A percentile compares a stretch with the other conserved stretches of the same genome.
phyloP scores from a whole-genome alignment of 2,113 vertebrate genomes.

The Oxyura jamaicensis region DNA sequence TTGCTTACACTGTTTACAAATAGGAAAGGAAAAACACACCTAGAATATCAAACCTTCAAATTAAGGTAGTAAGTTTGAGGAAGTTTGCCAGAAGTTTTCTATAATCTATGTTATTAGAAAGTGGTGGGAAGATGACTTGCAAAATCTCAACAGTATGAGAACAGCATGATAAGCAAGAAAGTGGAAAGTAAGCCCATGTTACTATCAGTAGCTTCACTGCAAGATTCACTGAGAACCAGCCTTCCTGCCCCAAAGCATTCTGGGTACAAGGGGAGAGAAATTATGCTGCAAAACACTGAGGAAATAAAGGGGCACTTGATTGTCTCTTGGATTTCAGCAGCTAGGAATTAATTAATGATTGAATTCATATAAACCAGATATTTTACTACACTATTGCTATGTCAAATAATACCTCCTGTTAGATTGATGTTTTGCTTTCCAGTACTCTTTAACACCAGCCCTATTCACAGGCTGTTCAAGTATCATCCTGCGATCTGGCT shows the following conservation, averaged over 20 bases:
- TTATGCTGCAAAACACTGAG: background rate
- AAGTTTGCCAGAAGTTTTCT: background rate
- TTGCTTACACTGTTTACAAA: background rate
- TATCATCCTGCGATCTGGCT: background rate
- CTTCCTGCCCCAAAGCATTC: background rate
- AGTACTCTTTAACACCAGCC: background rate
- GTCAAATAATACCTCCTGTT: background rate
- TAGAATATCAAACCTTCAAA: background rate
- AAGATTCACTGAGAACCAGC: background rate
- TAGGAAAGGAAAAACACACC: background rate
- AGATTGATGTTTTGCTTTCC: background rate
- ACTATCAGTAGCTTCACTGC: background rate
- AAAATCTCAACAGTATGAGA: background rate
- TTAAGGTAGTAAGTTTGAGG: background rate
- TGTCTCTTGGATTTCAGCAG: background rate
- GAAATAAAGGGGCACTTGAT: background rate
- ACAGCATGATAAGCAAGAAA: background rate
- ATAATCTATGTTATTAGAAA: background rate
- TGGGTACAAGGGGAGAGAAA: background rate
- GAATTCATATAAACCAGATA: background rate
- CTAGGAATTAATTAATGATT: background rate
- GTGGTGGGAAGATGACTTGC: background rate
- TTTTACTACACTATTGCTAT: background rate
- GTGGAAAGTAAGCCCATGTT: background rate
- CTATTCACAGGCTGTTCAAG: background rate